A percentile compares a stretch with the other conserved stretches of the same genome.
Conservation (phyloP, 2,113 vertebrate species). For the Spheniscus mendiculus region DNA sequence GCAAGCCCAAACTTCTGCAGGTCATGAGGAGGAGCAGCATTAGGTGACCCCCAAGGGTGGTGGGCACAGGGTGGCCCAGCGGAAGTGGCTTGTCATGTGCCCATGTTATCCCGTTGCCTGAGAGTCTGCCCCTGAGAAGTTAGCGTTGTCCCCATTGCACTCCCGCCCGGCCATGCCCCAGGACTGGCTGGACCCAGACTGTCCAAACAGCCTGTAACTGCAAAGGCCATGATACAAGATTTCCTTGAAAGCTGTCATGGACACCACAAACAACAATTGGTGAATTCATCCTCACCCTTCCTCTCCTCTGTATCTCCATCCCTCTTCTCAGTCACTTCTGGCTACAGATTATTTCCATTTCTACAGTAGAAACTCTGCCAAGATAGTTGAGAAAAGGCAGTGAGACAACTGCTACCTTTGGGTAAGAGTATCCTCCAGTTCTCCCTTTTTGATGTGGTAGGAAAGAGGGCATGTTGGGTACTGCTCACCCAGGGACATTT, state of each 20-base stretch:
- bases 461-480: fast-evolving
- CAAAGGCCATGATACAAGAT: background rate
- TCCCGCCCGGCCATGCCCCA: fast-evolving
- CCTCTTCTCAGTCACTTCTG: background rate
- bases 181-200: background rate
- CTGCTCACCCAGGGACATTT: background rate
- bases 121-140: background rate
- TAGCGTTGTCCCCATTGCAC: background rate
- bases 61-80: background rate
- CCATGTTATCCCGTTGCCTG: fast-evolving
- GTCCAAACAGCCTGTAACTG: background rate
- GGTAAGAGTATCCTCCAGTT: background rate
- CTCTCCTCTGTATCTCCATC: background rate
- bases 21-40: background rate
- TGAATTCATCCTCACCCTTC: background rate
- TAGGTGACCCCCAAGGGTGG: background rate
- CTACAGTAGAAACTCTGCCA: background rate
- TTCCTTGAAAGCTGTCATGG: background rate
- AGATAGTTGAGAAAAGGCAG: background rate
- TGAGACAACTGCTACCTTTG: background rate
- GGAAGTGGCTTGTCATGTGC: background rate
- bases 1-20: background rate
- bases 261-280: background rate
- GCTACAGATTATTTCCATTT: background rate
- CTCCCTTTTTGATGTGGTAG: background rate